These are phyloP conservation scores for Lethenteron reissneri DNA, from an alignment of 2,113 vertebrate species.

Conservation along the genomic window DNA sequence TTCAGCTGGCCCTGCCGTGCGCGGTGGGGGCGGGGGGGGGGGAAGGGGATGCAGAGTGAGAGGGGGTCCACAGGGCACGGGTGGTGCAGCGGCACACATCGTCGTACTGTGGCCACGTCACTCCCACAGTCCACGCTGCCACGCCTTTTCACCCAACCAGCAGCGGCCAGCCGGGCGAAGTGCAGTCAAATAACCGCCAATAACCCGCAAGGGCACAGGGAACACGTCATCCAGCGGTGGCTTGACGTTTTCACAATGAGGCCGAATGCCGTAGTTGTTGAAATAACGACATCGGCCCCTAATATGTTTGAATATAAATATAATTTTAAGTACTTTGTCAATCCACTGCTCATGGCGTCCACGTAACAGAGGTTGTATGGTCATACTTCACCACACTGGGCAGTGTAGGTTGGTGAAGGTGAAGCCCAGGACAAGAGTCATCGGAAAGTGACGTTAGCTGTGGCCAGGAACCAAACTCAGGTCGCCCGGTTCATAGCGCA, in stretches of 20 bases:
- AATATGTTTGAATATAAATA: background rate
- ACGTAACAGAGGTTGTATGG: background rate
- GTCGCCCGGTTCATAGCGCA: background rate
- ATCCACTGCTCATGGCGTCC: background rate
- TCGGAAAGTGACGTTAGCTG: background rate
- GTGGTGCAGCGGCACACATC: background rate
- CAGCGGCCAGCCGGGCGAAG: background rate
- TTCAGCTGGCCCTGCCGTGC: constrained; percentile 12
- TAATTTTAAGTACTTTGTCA: background rate
- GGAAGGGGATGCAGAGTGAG: background rate
- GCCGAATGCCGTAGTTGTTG: background rate
- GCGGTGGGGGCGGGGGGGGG: background rate
- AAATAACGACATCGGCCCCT: background rate
- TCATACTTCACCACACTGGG: background rate
- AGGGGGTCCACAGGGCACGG: constrained; percentile 2
- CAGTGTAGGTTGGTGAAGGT: background rate
- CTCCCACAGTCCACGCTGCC: background rate
- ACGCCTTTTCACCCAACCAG: background rate
- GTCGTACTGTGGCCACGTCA: background rate
- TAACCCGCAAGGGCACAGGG: background rate
- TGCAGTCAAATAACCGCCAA: background rate
- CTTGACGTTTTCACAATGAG: background rate
- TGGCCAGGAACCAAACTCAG: background rate
- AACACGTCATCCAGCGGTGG: background rate
- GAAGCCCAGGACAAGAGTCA: no score